Evolutionary conservation across 1,140 invertebrate species (phyloP), one percentile per base, ranked within the genome.

Genomic region (Drosophila mayri): DNA sequence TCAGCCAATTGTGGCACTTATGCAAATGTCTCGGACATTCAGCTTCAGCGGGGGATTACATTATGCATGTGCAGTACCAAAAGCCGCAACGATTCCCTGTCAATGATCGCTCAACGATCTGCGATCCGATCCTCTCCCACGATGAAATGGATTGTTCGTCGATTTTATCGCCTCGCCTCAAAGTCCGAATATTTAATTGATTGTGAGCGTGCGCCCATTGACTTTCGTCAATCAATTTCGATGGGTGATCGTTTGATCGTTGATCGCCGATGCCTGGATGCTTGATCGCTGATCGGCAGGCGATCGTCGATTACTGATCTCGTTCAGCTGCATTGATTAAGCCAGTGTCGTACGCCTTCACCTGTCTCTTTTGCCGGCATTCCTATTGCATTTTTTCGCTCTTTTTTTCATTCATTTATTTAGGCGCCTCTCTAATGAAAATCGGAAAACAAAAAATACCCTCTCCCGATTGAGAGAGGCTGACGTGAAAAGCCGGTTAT

Each of bases 171-270:
- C 55, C 55, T 22, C 47, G 59, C 49, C 74, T 68, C 80, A 82
- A 67, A 81, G 65, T 70, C 82, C 76, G 66, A 73, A 75, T 79
- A 76, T 61, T 87, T 86, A 86, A 86, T 86, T 86, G 83, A 86
- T 86, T 86, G 81, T 78, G 79, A 86, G 79, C 78, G 82, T 65
- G 61, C 77, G 78, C 82, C 66, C 79, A 65, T 87, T 86, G 82
- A 87, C 82, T 86, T 80, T 86, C 79, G 59, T 79, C 71, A 81
- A 86, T 86, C 82, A 86, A 79, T 81, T 83, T 80, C 16, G 79
- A 78, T 78, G 55, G 58, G 28, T 55, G 68, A 71, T 70, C 46
- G 41, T 25, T 47, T 55, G 68, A 71, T 70, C 46, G 41, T 25
- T 47, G 72, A 80, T 63, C 54, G 59, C 35, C n/a, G 52, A 44